These are phyloP conservation scores for Numenius phaeopus DNA, from an alignment of 2,797 vertebrate genomes.

Conservation along the genomic window DNA sequence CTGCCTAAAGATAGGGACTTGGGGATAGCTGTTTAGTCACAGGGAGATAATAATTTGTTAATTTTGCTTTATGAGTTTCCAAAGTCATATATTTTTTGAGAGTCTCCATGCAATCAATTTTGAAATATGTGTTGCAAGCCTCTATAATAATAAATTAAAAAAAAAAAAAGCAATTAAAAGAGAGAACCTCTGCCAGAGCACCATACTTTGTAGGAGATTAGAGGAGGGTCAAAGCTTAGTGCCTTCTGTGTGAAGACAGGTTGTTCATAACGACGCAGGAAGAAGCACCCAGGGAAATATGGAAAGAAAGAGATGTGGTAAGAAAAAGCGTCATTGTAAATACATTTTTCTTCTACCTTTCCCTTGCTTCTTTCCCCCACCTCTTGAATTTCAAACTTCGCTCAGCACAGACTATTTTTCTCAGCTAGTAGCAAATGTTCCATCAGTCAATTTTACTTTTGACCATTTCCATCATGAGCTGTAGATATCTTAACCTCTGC, in stretches of 20 bases:
- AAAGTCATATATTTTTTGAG: neutral
- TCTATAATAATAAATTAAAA: neutral
- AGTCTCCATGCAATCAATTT: neutral
- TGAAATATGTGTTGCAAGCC: neutral
- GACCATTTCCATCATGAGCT: neutral
- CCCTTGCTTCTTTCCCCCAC: neutral
- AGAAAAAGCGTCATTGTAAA: neutral
- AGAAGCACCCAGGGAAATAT: neutral
- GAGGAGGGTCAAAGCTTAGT: neutral
- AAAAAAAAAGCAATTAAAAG: neutral
- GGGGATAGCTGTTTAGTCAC: neutral
- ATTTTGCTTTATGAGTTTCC: neutral
- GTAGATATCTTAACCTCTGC: neutral
- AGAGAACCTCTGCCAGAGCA: neutral
- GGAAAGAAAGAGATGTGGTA: neutral
- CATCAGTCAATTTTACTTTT: neutral
- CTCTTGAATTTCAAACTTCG: neutral
- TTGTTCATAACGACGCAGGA: neutral
- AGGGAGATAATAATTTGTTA: neutral
- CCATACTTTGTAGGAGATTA: neutral
- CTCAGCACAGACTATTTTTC: neutral
- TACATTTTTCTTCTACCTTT: neutral
- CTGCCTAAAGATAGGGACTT: neutral
- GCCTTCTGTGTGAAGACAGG: neutral
- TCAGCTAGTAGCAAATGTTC: neutral